These are phyloP conservation scores for Amblyjoppa fuscipennis DNA, from an alignment of 2,888 invertebrate species.

Conservation along the genomic window DNA sequence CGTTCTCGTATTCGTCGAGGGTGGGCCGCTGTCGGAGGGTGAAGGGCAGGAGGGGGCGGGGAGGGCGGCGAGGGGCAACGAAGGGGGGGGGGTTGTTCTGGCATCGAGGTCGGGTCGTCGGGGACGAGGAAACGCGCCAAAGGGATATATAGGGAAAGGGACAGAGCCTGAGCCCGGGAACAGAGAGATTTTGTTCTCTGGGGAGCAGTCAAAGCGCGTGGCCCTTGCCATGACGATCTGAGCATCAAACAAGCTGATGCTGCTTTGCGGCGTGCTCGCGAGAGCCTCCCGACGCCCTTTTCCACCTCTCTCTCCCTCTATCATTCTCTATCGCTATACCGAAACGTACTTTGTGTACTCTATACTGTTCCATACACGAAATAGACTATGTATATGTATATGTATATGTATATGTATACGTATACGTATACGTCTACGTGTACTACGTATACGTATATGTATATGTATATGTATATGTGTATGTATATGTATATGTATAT, in stretches of 20 bases:
- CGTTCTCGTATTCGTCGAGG: conserved; percentile 47
- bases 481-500: conserved; percentile 63
- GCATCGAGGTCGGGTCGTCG: conserved; percentile 58
- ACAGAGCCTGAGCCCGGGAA: conserved; percentile 69
- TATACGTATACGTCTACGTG: too few species aligned
- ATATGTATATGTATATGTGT: neutral
- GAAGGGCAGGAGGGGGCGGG: conserved; percentile 56
- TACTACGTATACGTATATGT: conserved; percentile 24
- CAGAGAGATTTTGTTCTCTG: conserved; percentile 84
- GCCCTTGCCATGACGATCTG: conserved; percentile 82
- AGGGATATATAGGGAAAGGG: conserved; percentile 62
- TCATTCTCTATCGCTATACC: conserved; percentile 27
- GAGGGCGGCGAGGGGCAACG: conserved; percentile 49
- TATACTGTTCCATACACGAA: conserved; percentile 34
- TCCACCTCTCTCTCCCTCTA: conserved; percentile 39
- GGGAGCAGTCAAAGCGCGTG: conserved; percentile 85
- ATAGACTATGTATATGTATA: conserved; percentile 54
- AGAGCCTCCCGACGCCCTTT: conserved; percentile 61
- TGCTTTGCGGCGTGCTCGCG: conserved; percentile 75
- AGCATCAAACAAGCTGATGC: conserved; percentile 82
- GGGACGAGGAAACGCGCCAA: conserved; percentile 60
- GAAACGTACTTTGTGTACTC: conserved; percentile 9
- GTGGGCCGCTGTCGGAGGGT: conserved; percentile 51
- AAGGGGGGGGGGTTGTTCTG: conserved; percentile 63
- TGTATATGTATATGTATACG: too few species aligned